Conservation (phyloP, 2,888 invertebrate species). For the Zaprionus lineosus region DNA sequence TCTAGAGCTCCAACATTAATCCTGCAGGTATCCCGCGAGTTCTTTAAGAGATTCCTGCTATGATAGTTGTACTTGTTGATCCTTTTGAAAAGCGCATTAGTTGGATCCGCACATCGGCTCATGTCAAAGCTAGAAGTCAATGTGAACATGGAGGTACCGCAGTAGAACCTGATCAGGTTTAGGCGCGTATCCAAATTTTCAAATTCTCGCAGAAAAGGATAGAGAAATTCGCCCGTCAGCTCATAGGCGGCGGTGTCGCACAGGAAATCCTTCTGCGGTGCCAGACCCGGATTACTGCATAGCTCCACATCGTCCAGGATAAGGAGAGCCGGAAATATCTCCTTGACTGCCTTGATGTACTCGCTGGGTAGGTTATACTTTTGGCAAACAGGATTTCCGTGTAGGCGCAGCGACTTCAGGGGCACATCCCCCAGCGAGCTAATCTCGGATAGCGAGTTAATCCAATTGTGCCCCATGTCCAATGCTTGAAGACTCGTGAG, state of each 20-base stretch:
- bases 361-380: constrained; percentile 73
- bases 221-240: constrained; percentile 70
- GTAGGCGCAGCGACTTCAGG: constrained; percentile 70
- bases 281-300: constrained; percentile 49
- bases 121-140: constrained; percentile 72
- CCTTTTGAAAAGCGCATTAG: constrained; percentile 59
- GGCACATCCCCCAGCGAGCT: constrained; percentile 64
- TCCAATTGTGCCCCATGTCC: constrained; percentile 79
- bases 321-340: constrained; percentile 69
- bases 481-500: constrained; percentile 75
- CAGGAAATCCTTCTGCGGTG: constrained; percentile 73
- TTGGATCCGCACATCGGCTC: constrained; percentile 29
- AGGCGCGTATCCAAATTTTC: constrained; percentile 60
- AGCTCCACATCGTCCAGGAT: constrained; percentile 77
- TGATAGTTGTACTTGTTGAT: constrained; percentile 69
- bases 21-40: constrained; percentile 54
- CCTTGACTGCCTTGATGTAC: constrained; percentile 68
- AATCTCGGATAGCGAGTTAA: constrained; percentile 66
- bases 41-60: constrained; percentile 68
- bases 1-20: constrained; percentile 64
- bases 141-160: constrained; percentile 71
- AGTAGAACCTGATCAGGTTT: constrained; percentile 45
- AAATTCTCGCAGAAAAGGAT: constrained; percentile 67
- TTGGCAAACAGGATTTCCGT: constrained; percentile 79
- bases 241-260: constrained; percentile 76